These are phyloP conservation scores for Hoplodrina ambigua DNA, from an alignment of 2,888 invertebrate species.

Conservation along the genomic window DNA sequence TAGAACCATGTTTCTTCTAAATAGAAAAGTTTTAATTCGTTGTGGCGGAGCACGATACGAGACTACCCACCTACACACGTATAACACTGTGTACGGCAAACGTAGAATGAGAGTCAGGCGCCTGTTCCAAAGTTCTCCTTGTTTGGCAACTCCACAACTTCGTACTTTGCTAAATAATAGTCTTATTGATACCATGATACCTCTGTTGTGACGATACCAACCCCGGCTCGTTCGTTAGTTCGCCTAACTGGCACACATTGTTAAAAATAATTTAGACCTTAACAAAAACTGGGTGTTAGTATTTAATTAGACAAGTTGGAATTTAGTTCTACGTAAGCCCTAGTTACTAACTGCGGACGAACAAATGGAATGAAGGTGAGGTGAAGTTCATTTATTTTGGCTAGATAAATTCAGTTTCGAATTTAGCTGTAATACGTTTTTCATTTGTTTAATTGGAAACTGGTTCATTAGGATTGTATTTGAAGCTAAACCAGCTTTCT, in stretches of 20 bases:
- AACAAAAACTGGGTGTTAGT: slow-evolving; percentile 33
- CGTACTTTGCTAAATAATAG: slow-evolving; percentile 67
- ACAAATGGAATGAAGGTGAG: slow-evolving; percentile 48
- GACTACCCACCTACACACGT: slow-evolving; percentile 37
- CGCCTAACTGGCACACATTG: slow-evolving; percentile 22
- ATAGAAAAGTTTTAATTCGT: slow-evolving; percentile 84
- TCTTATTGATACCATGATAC: slow-evolving; percentile 60
- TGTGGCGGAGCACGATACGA: slow-evolving; percentile 68
- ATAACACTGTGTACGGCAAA: slow-evolving; percentile 49
- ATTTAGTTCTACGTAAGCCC: slow-evolving; percentile 40
- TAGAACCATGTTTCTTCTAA: slow-evolving; percentile 77
- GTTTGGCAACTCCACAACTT: slow-evolving; percentile 71
- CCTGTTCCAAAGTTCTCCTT: slow-evolving; percentile 62
- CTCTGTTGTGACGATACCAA: slow-evolving; percentile 33
- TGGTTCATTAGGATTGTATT: slow-evolving; percentile 1
- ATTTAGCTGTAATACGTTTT: slow-evolving; percentile 34
- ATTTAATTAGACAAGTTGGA: slow-evolving; percentile 65
- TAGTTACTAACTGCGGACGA: slow-evolving; percentile 45
- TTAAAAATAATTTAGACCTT: slow-evolving; percentile 46
- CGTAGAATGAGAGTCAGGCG: slow-evolving; percentile 57
- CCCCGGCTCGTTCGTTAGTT: not conserved
- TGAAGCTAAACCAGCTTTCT: not conserved
- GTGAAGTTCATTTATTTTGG: slow-evolving; percentile 45
- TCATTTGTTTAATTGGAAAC: slow-evolving; percentile 20
- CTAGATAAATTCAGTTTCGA: slow-evolving; percentile 36